Evolutionary conservation across 2,113 vertebrate species (phyloP).

Genomic region (Triplophysa rosa): DNA sequence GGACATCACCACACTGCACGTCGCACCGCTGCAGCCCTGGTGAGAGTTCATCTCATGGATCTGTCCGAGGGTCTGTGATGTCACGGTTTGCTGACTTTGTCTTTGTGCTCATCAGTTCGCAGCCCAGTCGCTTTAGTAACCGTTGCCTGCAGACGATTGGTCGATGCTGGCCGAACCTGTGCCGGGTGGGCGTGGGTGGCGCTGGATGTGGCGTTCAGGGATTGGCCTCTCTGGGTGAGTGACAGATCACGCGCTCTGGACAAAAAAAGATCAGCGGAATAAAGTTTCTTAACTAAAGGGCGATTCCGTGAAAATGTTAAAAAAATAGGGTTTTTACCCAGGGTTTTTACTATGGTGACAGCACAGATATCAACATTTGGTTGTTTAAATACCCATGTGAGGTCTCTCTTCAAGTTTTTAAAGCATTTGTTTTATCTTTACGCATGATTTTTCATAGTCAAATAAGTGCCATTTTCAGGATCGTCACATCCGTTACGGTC

Average conservation of each 20-base stretch:
- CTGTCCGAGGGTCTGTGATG: not conserved
- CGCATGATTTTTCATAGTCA: too few species aligned
- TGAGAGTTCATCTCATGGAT: constrained; percentile 65
- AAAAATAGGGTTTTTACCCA: too few species aligned
- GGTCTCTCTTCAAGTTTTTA: too few species aligned
- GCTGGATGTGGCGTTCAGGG: constrained; percentile 87
- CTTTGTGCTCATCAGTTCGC: constrained; percentile 76
- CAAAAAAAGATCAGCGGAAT: too few species aligned
- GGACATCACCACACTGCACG: constrained; percentile 88
- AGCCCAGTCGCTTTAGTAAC: constrained; percentile 88
- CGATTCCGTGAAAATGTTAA: too few species aligned
- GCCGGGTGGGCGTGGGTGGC: constrained; percentile 84
- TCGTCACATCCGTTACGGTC: too few species aligned
- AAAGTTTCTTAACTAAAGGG: too few species aligned
- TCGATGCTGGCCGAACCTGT: constrained; percentile 90
- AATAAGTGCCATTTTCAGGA: too few species aligned
- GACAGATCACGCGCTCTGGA: not conserved
- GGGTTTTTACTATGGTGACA: too few species aligned
- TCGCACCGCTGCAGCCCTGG: constrained; percentile 89
- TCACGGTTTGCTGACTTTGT: not conserved
- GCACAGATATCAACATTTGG: too few species aligned
- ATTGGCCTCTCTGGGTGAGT: constrained; percentile 84
- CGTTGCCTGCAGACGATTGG: constrained; percentile 95
- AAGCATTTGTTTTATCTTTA: too few species aligned
- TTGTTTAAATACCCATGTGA: too few species aligned